Evolutionary conservation across 1,140 invertebrate genomes (phyloP).

Genomic region (Zaprionus ornatus): DNA sequence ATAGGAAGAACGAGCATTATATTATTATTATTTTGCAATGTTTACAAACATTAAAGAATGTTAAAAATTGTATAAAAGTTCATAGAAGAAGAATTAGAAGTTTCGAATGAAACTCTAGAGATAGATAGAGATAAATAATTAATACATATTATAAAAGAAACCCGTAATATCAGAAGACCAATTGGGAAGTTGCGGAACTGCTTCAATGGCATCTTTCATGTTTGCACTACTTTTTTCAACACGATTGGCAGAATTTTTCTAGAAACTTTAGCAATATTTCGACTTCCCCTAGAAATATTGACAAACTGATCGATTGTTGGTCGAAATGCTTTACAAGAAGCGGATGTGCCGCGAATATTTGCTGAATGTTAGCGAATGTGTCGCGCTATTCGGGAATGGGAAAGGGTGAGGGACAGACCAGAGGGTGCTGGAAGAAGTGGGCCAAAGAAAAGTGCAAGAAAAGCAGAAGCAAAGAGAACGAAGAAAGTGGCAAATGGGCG

Average conservation of each 20-base stretch:
- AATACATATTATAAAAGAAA: too few relatives aligned
- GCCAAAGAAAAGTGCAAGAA: constrained; percentile 37
- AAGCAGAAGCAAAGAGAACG: constrained; percentile 17
- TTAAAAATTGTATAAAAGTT: too few relatives aligned
- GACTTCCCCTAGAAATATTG: not conserved
- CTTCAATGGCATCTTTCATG: not conserved
- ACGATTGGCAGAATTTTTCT: not conserved
- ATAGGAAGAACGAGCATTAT: too few relatives aligned
- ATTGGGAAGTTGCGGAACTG: too few relatives aligned
- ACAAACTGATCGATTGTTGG: not conserved
- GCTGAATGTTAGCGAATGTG: constrained; percentile 68
- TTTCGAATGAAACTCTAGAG: too few relatives aligned
- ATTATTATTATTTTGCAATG: too few relatives aligned
- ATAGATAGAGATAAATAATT: too few relatives aligned
- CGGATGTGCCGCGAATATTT: constrained; percentile 60
- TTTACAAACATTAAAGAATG: too few relatives aligned
- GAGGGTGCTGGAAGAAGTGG: constrained; percentile 22
- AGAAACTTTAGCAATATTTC: constrained; percentile 11
- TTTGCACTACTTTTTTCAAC: not conserved
- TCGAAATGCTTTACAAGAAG: constrained; percentile 29
- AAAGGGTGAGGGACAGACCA: constrained; percentile 32
- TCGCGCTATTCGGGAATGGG: not conserved
- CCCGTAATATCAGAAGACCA: too few relatives aligned
- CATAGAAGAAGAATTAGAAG: too few relatives aligned
- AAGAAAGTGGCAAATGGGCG: constrained; percentile 23